Evolutionary conservation across 2,113 vertebrate species (phyloP).

Genomic region (Gasterosteus nipponicus): DNA sequence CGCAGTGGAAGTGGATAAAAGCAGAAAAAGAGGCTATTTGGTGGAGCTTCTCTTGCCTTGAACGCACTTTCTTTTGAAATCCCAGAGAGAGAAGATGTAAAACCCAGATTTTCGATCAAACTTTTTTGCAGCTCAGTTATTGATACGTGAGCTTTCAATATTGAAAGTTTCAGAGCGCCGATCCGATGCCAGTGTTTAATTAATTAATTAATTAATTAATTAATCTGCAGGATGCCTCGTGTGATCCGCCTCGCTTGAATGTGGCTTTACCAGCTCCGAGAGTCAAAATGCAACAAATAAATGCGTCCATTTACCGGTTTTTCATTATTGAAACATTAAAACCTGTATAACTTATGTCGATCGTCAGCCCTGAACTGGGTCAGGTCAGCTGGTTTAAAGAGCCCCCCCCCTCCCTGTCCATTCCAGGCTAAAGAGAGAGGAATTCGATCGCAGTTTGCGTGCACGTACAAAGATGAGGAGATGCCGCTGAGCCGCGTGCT

Average conservation of each 20-base stretch:
- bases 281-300: background rate
- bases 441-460: constrained; percentile 94
- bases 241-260: too few relatives aligned
- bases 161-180: too few relatives aligned
- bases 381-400: constrained; percentile 5
- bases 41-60: background rate
- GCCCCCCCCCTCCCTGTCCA: background rate
- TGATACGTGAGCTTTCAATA: too few relatives aligned
- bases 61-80: background rate
- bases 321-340: background rate
- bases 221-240: too few relatives aligned
- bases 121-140: background rate
- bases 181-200: too few relatives aligned
- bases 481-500: constrained; percentile 75
- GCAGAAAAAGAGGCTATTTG: background rate
- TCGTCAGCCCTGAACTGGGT: background rate
- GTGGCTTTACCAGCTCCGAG: too few relatives aligned
- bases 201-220: too few relatives aligned
- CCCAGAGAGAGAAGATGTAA: background rate
- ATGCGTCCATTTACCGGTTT: background rate
- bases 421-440: constrained; percentile 81
- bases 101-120: background rate
- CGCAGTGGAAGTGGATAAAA: background rate
- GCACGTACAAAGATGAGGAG: constrained; percentile 88
- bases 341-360: background rate